Base-by-base conservation (phyloP, 2,113 vertebrate species). In the Catagonus wagneri region DNA sequence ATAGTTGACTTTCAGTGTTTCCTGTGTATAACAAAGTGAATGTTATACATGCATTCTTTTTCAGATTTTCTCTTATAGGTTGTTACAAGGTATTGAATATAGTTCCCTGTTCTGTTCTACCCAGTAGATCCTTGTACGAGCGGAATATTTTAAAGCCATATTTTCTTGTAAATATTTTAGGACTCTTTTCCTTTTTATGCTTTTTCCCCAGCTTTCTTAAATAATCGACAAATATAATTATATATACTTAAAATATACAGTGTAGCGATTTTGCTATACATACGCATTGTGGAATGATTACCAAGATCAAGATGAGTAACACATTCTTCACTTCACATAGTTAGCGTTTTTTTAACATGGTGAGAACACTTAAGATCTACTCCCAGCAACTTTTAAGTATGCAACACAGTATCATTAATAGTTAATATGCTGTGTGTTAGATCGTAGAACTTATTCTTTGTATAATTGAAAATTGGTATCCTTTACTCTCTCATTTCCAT, bases 81-180 rank as follows among this genome's bases (percentile, higher is more conserved):
- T n/a, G n/a, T 74, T 27, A 50, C 14, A 17, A 78, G 75, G 52
- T 54, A 20, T 3, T 54, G 50, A 56, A 13, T 56, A 20, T 13
- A n/a, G 50, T n/a, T 78, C 50, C 29, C 10, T 78, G 29, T n/a
- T 50, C 10, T 78, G 29, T n/a, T 50, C 29, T 32, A 52, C 50
- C 22, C 8, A 56, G 75, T 56, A 56, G 10, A 32, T 78, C 75
- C 50, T n/a, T 56, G 50, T 56, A 56, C 50, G n/a, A 78, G 50
- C 54, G 29, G 29, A 75, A 52, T 80, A 27, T 90, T 90, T 95
- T 72, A 89, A 83, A 97, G 17, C 68, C 16, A 27, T 56, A 2
- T 36, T 60, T 93, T 95, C 76, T 52, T 17, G 36, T 83, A 65
- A 81, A 63, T 90, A 69, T 74, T 89, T 94, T 66, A 76, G 60